Evolutionary conservation across 2,888 invertebrate species (phyloP).

Genomic region (Cecidostiba fungosa): DNA sequence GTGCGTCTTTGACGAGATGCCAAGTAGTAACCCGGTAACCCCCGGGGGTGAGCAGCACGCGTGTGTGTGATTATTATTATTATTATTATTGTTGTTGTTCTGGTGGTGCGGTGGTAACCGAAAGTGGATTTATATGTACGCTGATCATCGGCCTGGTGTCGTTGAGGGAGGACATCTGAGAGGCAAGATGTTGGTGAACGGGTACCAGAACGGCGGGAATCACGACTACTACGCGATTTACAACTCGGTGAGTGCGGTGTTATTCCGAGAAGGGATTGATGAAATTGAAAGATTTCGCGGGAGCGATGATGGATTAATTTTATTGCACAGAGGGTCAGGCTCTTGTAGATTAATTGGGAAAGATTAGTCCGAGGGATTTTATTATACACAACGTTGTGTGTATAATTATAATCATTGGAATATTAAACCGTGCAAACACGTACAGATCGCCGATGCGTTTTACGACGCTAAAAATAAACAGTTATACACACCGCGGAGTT

Average conservation of each 20-base stretch:
- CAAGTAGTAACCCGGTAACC: background rate
- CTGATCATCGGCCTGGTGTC: background rate
- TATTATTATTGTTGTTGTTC: too few relatives aligned
- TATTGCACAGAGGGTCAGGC: background rate
- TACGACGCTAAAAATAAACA: background rate
- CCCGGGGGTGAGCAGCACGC: background rate
- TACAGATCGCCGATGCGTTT: background rate
- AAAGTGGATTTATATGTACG: background rate
- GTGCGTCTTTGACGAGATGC: background rate
- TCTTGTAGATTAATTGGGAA: background rate
- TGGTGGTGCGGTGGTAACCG: too few relatives aligned
- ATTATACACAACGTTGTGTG: too few relatives aligned
- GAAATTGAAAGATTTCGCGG: background rate
- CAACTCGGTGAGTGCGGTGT: background rate
- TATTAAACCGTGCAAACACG: background rate
- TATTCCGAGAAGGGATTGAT: constrained; percentile 18
- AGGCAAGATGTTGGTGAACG: constrained; percentile 32
- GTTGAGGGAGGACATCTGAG: background rate
- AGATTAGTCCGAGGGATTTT: background rate
- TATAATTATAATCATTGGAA: background rate
- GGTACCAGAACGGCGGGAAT: background rate
- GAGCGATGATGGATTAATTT: background rate
- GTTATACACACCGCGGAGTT: background rate
- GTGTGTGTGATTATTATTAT: background rate
- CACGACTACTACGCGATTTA: background rate